Percentiles rank a stretch among this genome's conserved stretches.
phyloP scores from a whole-genome alignment of 2,888 invertebrate genomes.

The Homarus gammarus region DNA sequence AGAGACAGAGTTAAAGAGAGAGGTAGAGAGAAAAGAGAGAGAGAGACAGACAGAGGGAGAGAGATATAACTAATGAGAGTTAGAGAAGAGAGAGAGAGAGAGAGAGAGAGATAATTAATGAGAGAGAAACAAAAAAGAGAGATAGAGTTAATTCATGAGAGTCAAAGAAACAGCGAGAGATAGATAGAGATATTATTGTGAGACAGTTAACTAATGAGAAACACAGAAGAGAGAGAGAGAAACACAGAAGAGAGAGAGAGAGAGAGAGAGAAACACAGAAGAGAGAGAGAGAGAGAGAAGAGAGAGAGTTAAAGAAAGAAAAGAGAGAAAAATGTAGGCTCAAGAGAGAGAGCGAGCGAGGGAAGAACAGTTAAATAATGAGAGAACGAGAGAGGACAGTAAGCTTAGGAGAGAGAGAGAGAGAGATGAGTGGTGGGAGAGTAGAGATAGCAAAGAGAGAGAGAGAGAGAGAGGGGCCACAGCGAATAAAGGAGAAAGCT shows the following conservation, averaged over 20 bases:
- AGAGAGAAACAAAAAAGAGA: background rate
- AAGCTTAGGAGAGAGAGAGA: background rate
- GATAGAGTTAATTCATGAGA: no score
- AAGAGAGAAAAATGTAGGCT: background rate
- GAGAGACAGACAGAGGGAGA: no score
- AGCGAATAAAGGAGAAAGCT: constrained; percentile 27
- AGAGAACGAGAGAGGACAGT: background rate
- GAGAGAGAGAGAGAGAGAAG: background rate
- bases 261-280: background rate
- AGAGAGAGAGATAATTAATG: background rate
- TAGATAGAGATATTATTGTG: background rate
- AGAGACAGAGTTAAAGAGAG: background rate
- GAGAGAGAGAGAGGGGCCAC: background rate
- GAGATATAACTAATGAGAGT: background rate
- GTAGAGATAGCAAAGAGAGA: background rate
- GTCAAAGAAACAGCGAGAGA: no score
- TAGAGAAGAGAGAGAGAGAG: background rate
- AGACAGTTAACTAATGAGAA: no score
- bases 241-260: constrained; percentile 36
- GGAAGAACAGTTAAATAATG: background rate
- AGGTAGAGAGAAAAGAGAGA: background rate
- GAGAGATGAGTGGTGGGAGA: background rate
- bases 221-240: constrained; percentile 40
- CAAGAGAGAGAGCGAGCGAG: background rate
- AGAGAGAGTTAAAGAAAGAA: background rate